These are phyloP conservation scores for Drosophila suzukii DNA, from an alignment of 1,140 invertebrate species.

Conservation along the genomic window DNA sequence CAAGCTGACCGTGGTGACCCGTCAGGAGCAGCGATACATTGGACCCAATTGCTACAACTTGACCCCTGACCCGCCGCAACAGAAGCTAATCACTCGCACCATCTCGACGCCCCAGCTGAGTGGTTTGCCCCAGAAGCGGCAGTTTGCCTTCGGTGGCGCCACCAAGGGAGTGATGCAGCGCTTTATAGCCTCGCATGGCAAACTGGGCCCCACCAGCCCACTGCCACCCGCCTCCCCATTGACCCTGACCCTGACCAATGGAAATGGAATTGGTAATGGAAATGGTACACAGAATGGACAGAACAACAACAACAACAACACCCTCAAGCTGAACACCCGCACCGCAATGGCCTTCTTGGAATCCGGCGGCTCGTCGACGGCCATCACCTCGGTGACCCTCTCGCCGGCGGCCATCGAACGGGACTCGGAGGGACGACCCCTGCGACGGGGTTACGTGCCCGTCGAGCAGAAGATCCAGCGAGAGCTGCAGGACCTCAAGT, in stretches of 20 bases:
- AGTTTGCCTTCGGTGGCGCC: constrained; percentile 87
- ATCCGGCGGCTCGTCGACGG: constrained; percentile 23
- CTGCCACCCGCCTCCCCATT: constrained; percentile 17
- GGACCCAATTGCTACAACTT: constrained; percentile 82
- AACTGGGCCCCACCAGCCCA: constrained; percentile 83
- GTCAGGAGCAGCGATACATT: constrained; percentile 76
- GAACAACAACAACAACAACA: constrained; percentile 26
- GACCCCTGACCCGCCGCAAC: constrained; percentile 85
- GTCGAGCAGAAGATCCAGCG: constrained; percentile 92
- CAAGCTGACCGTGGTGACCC: constrained; percentile 50
- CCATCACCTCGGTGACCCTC: constrained; percentile 49
- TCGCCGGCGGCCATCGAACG: constrained; percentile 85
- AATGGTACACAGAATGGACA: background rate
- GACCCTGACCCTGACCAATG: constrained; percentile 44
- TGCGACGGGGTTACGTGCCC: constrained; percentile 88
- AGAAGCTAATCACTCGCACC: constrained; percentile 86
- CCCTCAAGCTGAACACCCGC: constrained; percentile 63
- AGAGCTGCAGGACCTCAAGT: constrained; percentile 90
- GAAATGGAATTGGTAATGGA: constrained; percentile 8
- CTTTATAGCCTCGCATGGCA: constrained; percentile 90
- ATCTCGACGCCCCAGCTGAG: constrained; percentile 87
- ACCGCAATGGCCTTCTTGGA: constrained; percentile 66
- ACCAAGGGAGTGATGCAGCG: constrained; percentile 91
- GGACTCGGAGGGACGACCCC: constrained; percentile 86
- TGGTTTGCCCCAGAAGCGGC: constrained; percentile 83